Base-by-base conservation (phyloP, 2,888 invertebrate species). In the Luperina testacea region DNA sequence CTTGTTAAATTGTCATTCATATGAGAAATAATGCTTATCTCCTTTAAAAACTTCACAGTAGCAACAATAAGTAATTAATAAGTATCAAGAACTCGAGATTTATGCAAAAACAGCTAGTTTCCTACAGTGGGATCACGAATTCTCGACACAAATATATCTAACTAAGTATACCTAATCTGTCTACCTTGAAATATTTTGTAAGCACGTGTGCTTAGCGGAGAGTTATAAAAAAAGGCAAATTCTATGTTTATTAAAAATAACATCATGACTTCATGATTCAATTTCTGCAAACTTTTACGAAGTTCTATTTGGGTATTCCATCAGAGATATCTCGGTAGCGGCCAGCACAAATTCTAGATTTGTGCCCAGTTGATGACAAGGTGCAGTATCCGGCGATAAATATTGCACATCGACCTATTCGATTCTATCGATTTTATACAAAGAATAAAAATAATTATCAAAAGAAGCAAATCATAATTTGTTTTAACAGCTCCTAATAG, bases 121-220 rank as follows among this genome's bases (percentile, higher is more conserved):
- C 68, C 45, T 51, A 15, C 53, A 59, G 1, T 15, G 24, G 11
- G 17, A 57, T 85, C 73, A 81, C 69, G 82, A 84, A 82, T 78
- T 78, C 38, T n/a, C 45, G 7, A 32, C 38, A 80, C 42, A 75
- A 38, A 27, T 51, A 27, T 20, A n/a, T 27, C 6, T 7, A 20
- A 7, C 7, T 7, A 20, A 7, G 7, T 38, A 59, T 24, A 81
- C 20, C 3, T 27, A 68, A 68, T 57, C 8, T 8, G 8, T 57
- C 17, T 24, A 45, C 42, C 48, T 51, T 72, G 82, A 80, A 68
- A 32, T 61, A 61, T 53, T 80, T 78, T 27, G 42, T 77, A 13
- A 11, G 15, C 7, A 57, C 57, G 48, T 48, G 45, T 27, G 32
- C 69, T 45, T 24, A n/a, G 38, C n/a, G 48, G 20, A 17, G n/a